These are phyloP conservation scores for Synergus umbraculus DNA, from an alignment of 2,888 invertebrate species.

Conservation along the genomic window DNA sequence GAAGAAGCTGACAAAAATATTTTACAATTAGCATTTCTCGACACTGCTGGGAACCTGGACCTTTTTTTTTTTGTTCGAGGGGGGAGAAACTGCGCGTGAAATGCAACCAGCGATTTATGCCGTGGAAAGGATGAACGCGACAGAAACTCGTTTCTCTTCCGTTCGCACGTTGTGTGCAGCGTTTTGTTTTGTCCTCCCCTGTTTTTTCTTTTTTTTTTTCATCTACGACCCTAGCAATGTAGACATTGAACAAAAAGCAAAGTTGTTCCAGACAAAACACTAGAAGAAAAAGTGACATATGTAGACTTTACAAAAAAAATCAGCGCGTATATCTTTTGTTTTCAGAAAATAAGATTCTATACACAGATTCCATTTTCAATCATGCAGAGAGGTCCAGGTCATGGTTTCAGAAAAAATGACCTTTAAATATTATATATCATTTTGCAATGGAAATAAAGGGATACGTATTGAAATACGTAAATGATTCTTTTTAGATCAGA, in stretches of 20 bases:
- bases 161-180: slow-evolving; percentile 49
- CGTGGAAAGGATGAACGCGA: slow-evolving; percentile 51
- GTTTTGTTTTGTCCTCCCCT: slow-evolving; percentile 43
- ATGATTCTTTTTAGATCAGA: too few species aligned
- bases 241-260: slow-evolving; percentile 32
- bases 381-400: too few species aligned
- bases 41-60: slow-evolving; percentile 42
- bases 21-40: slow-evolving; percentile 64
- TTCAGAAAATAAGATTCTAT: not conserved
- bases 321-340: not conserved
- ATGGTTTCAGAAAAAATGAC: too few species aligned
- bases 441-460: too few species aligned
- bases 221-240: slow-evolving; percentile 26
- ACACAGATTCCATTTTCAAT: too few species aligned
- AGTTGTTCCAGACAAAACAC: slow-evolving; percentile 30
- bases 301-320: slow-evolving; percentile 16
- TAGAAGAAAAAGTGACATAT: slow-evolving; percentile 22
- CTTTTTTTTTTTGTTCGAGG: slow-evolving; percentile 44
- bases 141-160: slow-evolving; percentile 59
- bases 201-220: slow-evolving; percentile 25
- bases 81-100: slow-evolving; percentile 57
- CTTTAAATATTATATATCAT: too few species aligned
- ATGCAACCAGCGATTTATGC: slow-evolving; percentile 63
- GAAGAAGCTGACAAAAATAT: slow-evolving; percentile 54
- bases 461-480: too few species aligned